phyloP scores from a whole-genome alignment of 2,888 invertebrate species.

The Epistrophe grossulariae region DNA sequence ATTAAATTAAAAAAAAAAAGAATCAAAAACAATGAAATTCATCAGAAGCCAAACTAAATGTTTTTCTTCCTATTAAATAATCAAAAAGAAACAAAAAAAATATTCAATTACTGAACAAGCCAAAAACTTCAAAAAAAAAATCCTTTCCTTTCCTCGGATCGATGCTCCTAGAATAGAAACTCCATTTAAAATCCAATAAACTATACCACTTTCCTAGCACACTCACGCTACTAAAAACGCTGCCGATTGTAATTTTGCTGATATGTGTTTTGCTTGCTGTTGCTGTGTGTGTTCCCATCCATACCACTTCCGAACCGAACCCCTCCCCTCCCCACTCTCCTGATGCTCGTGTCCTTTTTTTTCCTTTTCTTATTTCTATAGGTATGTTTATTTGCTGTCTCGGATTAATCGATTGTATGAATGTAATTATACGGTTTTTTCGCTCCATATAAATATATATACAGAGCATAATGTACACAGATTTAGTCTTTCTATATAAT shows the following conservation, averaged over 20 bases:
- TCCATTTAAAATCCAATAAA: constrained; percentile 69
- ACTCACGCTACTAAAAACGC: constrained; percentile 1
- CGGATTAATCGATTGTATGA: constrained; percentile 70
- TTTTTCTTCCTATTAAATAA: constrained; percentile 47
- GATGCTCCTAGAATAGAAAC: constrained; percentile 19
- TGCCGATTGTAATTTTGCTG: constrained; percentile 54
- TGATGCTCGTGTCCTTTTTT: constrained; percentile 39
- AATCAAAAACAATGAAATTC: constrained; percentile 74
- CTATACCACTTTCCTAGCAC: constrained; percentile 16
- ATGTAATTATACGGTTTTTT: constrained; percentile 55
- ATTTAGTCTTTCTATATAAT: constrained; percentile 1
- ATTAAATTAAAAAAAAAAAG: constrained; percentile 43
- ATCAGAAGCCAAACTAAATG: constrained; percentile 61
- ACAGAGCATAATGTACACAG: constrained; percentile 12
- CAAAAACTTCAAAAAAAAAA: constrained; percentile 54
- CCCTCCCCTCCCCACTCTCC: too few species aligned
- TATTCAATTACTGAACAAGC: constrained; percentile 71
- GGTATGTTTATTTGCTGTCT: constrained; percentile 34
- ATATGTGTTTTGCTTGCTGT: constrained; percentile 33
- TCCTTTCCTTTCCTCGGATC: constrained; percentile 45
- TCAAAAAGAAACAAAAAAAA: constrained; percentile 39
- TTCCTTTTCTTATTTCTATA: constrained; percentile 25
- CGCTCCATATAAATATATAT: neutral
- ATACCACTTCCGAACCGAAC: too few species aligned
- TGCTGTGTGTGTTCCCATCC: constrained; percentile 18